Evolutionary conservation across 2,888 invertebrate genomes (phyloP).

Genomic region (Scaptomyza flava): DNA sequence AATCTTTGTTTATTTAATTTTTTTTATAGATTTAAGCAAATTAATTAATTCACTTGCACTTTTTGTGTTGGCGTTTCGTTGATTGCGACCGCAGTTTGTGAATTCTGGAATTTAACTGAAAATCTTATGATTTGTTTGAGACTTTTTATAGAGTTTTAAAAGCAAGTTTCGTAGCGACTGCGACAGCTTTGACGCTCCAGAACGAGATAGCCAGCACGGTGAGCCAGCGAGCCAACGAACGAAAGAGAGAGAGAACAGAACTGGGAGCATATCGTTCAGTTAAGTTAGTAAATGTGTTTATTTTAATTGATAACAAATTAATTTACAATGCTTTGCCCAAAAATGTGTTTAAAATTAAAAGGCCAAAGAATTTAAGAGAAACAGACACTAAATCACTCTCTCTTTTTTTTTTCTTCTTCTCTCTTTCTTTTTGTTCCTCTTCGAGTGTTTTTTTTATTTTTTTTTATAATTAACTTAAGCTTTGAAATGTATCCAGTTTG

Average conservation of each 20-base stretch:
- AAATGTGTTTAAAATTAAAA: slow-evolving; percentile 24
- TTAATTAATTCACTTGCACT: slow-evolving; percentile 11
- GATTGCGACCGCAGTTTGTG: slow-evolving; percentile 71
- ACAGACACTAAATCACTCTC: background rate
- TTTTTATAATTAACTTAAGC: background rate
- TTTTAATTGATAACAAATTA: slow-evolving; percentile 69
- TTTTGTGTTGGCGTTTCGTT: background rate
- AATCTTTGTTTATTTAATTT: slow-evolving; percentile 9
- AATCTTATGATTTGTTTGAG: slow-evolving; percentile 80
- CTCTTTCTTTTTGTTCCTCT: slow-evolving; percentile 10
- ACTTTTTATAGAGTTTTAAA: slow-evolving; percentile 78
- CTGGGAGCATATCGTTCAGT: slow-evolving; percentile 5
- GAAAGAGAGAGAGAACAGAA: slow-evolving; percentile 13
- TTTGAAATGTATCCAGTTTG: slow-evolving; percentile 3
- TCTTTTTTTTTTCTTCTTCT: slow-evolving; percentile 6
- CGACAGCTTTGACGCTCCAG: slow-evolving; percentile 45
- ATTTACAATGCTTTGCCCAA: slow-evolving; percentile 65
- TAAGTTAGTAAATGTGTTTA: slow-evolving; percentile 7
- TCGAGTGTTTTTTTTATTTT: background rate
- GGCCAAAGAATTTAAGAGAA: slow-evolving; percentile 6
- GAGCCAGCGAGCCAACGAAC: slow-evolving; percentile 7
- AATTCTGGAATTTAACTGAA: slow-evolving; percentile 82
- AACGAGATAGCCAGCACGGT: slow-evolving; percentile 40
- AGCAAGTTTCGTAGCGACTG: slow-evolving; percentile 52
- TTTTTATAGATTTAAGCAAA: slow-evolving; percentile 23